Conservation (phyloP, 2,113 vertebrate genomes). For the Anseranas semipalmata region DNA sequence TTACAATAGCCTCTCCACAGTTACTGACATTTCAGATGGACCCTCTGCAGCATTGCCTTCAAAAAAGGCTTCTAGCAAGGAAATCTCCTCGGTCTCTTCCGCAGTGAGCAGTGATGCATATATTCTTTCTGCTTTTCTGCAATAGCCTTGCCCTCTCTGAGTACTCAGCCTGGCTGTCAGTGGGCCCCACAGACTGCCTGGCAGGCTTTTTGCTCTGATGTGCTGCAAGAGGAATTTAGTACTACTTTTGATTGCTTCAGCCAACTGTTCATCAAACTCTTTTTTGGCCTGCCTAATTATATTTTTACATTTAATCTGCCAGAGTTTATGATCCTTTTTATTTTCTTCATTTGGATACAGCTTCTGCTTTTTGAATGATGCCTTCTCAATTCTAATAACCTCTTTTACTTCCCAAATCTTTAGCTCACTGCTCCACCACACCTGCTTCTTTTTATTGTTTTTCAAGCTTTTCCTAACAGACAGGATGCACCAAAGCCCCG, state of each 20-base stretch:
- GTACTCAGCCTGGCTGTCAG: not conserved
- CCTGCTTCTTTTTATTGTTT: conserved; percentile 1
- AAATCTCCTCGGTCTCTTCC: not conserved
- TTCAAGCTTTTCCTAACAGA: not conserved
- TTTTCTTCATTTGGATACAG: conserved; percentile 67
- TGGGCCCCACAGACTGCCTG: not conserved
- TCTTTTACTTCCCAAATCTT: conserved; percentile 33
- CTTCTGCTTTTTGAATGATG: conserved; percentile 65
- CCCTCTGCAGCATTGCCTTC: not conserved
- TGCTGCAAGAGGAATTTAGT: not conserved
- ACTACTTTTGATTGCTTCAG: conserved; percentile 7
- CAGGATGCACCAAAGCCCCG: not conserved
- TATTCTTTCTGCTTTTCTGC: not conserved
- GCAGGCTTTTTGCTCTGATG: not conserved
- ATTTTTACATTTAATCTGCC: conserved; percentile 46
- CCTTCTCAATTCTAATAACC: conserved; percentile 46
- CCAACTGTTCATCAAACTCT: conserved; percentile 18
- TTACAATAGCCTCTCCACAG: not conserved
- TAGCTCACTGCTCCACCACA: not conserved
- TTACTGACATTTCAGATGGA: not conserved
- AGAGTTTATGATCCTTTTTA: conserved; percentile 68
- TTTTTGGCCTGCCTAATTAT: conserved; percentile 5
- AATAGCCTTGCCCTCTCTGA: not conserved
- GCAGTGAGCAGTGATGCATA: not conserved
- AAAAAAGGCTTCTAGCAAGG: not conserved